Conservation (phyloP, 2,113 vertebrate species). For the Gadus macrocephalus region DNA sequence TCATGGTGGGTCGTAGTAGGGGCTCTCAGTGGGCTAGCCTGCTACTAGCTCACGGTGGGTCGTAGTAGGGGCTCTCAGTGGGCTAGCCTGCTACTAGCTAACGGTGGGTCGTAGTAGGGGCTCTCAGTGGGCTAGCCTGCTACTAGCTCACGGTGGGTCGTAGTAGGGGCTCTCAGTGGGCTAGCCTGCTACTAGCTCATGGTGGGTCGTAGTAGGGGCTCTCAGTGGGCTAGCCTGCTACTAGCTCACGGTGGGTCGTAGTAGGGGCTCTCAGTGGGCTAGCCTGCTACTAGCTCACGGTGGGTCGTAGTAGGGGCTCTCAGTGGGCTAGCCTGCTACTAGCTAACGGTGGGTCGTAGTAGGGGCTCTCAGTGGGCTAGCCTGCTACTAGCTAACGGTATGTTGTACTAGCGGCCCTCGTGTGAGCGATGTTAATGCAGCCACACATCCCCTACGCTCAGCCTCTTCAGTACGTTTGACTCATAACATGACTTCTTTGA, state of each 20-base stretch:
- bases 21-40: no score
- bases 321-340: neutral
- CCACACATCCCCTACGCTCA: conserved; percentile 35
- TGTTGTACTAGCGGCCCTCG: neutral
- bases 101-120: conserved; percentile 2
- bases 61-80: no score
- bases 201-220: neutral
- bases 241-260: conserved; percentile 23
- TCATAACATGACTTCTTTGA: conserved; percentile 15
- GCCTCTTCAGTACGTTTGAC: conserved; percentile 36
- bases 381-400: conserved; percentile 26
- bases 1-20: no score
- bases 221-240: neutral
- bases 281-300: conserved; percentile 24
- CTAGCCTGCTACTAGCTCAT: conserved; percentile 21
- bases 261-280: neutral
- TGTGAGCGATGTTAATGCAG: conserved; percentile 39
- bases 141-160: conserved; percentile 25
- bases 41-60: no score
- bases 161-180: neutral
- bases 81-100: conserved; percentile 17
- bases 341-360: conserved; percentile 22
- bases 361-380: conserved; percentile 1
- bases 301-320: neutral
- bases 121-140: conserved; percentile 1